Evolutionary conservation across 2,797 vertebrate species (phyloP).

Genomic region (Enteromius unitaeniatus): DNA sequence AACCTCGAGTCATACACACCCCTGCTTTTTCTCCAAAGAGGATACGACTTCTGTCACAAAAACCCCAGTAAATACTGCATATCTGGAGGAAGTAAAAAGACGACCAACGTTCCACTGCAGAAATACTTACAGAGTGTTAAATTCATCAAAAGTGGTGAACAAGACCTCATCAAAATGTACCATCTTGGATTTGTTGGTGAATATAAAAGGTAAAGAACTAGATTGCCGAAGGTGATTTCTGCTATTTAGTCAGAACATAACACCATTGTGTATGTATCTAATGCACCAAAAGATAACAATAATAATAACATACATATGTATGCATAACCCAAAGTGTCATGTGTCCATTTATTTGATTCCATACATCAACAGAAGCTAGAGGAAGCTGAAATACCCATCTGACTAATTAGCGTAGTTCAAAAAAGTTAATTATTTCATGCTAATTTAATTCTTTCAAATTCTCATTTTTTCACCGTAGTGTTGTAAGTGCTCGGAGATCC

Average conservation of each 20-base stretch:
- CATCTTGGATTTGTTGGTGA: constrained; percentile 45
- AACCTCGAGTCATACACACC: constrained; percentile 36
- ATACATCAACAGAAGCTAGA: not conserved
- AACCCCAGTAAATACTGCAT: constrained; percentile 44
- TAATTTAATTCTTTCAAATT: not conserved
- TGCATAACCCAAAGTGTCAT: not conserved
- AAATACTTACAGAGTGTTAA: constrained; percentile 12
- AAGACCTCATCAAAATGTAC: constrained; percentile 16
- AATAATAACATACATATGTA: not conserved
- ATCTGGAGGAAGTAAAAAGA: not conserved
- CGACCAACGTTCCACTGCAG: not conserved
- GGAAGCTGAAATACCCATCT: not conserved
- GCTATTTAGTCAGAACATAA: not conserved
- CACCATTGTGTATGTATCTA: not conserved
- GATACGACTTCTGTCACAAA: constrained; percentile 31
- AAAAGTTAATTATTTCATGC: not conserved
- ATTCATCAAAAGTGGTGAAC: constrained; percentile 15
- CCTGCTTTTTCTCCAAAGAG: constrained; percentile 37
- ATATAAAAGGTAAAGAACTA: constrained; percentile 37
- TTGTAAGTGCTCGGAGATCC: not conserved
- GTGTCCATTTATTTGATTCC: not conserved
- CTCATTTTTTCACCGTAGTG: constrained; percentile 18
- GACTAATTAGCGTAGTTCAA: not conserved
- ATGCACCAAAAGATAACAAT: not conserved
- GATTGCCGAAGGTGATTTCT: not conserved